Evolutionary conservation across 1,140 invertebrate species (phyloP).

Genomic region (Tetraneura akinire): DNA sequence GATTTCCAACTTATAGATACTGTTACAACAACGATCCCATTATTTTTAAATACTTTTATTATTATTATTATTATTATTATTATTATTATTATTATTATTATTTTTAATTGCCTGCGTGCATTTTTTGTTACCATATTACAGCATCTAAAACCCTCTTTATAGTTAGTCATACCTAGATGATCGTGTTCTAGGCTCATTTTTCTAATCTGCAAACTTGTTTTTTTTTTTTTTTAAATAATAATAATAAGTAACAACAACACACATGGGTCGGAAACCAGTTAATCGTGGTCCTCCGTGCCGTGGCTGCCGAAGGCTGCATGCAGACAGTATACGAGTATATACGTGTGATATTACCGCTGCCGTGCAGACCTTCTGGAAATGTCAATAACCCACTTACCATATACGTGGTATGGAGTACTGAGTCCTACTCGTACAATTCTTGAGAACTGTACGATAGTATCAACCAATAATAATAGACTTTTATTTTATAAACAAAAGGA

Average conservation of each 20-base stretch:
- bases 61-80: no score
- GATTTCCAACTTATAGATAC: no score
- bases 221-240: not conserved
- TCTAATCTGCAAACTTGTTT: constrained; percentile 34
- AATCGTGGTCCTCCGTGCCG: not conserved
- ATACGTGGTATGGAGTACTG: not conserved
- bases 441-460: not conserved
- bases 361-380: constrained; percentile 30
- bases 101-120: no score
- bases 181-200: constrained; percentile 23
- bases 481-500: not conserved
- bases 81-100: not conserved
- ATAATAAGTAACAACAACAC: not conserved
- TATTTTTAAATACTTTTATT: no score
- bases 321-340: no score
- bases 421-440: not conserved
- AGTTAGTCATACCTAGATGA: not conserved
- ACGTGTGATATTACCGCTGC: constrained; percentile 5
- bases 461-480: not conserved
- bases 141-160: not conserved
- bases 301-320: not conserved
- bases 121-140: not conserved
- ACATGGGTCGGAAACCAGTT: constrained; percentile 42
- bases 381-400: constrained; percentile 51
- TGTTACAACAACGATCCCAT: no score